A percentile compares a stretch with the other conserved stretches of the same genome.
phyloP scores from a whole-genome alignment of 2,888 invertebrate species.

The Noctua comes region DNA sequence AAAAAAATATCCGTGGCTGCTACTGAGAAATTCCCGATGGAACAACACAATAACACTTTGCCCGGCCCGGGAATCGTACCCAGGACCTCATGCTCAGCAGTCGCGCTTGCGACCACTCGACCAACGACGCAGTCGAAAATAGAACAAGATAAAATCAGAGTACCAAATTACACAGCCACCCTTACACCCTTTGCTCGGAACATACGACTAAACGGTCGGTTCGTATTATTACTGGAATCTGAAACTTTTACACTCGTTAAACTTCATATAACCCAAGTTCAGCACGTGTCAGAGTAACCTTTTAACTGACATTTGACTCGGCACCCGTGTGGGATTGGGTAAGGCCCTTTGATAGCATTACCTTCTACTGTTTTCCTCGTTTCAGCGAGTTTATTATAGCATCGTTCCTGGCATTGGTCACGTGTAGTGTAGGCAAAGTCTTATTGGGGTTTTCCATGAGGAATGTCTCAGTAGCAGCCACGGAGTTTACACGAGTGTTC shows the following conservation, averaged over 20 bases:
- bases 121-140: no score
- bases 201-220: neutral
- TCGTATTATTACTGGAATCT: neutral
- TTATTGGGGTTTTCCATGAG: no score
- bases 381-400: conserved; percentile 1
- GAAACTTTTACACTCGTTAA: conserved; percentile 4
- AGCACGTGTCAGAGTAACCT: conserved; percentile 26
- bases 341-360: neutral
- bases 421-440: neutral
- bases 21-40: no score
- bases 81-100: no score
- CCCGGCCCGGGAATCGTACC: no score
- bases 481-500: no score
- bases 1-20: no score
- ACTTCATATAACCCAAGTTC: neutral
- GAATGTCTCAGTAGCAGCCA: no score
- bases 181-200: neutral
- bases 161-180: neutral
- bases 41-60: no score
- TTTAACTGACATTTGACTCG: conserved; percentile 31
- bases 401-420: neutral
- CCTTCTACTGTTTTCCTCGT: neutral
- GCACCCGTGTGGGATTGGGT: neutral
- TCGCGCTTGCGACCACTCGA: no score
- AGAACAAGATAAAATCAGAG: neutral